Conservation (phyloP, 1,140 invertebrate species). For the Akabosia matsudoensis region DNA sequence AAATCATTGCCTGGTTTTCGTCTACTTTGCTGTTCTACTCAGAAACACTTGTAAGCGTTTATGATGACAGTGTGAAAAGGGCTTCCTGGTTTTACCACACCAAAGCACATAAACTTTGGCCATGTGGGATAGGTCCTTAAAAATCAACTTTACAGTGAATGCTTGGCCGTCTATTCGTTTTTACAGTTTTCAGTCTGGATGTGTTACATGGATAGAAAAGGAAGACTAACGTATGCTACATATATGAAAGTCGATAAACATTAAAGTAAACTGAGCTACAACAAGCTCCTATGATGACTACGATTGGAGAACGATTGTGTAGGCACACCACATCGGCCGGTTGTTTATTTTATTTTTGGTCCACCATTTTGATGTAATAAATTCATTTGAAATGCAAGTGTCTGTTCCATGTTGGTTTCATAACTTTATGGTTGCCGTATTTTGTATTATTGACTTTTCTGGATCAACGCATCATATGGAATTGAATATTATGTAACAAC, state of each 20-base stretch:
- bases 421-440: background rate
- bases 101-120: too few relatives aligned
- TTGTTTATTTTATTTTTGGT: background rate
- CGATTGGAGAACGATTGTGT: background rate
- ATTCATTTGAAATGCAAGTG: background rate
- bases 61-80: too few relatives aligned
- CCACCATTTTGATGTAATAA: background rate
- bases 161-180: too few relatives aligned
- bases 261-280: background rate
- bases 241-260: background rate
- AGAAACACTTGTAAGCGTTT: too few relatives aligned
- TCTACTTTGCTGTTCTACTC: too few relatives aligned
- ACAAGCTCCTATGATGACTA: background rate
- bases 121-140: too few relatives aligned
- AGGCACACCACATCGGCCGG: background rate
- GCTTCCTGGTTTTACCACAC: too few relatives aligned
- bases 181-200: too few relatives aligned
- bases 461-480: background rate
- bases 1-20: too few relatives aligned
- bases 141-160: too few relatives aligned
- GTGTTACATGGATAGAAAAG: too few relatives aligned
- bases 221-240: too few relatives aligned
- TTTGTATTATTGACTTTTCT: background rate
- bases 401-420: background rate
- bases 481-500: background rate